phyloP scores from a whole-genome alignment of 2,113 vertebrate species.

The Rhipidura dahli region DNA sequence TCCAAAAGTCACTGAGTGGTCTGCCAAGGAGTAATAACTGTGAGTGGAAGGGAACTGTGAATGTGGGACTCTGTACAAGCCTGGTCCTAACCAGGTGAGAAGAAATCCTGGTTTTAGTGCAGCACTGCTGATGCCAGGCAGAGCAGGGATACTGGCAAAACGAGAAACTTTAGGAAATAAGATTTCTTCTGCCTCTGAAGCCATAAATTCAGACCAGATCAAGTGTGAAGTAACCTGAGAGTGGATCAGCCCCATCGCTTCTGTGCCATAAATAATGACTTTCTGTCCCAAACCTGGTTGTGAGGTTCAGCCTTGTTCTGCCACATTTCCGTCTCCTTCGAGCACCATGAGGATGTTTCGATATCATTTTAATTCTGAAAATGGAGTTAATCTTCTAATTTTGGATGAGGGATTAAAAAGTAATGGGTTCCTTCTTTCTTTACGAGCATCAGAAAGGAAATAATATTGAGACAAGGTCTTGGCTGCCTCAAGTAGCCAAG shows the following conservation, averaged over 20 bases:
- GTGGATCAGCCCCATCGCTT: background rate
- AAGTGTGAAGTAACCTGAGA: background rate
- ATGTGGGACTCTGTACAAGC: background rate
- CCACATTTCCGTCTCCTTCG: accelerated
- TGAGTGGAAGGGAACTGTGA: background rate
- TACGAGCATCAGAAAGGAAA: background rate
- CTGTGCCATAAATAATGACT: background rate
- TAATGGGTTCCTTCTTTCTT: background rate
- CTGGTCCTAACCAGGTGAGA: background rate
- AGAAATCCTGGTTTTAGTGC: background rate
- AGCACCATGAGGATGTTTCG: background rate
- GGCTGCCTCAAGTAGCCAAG: background rate
- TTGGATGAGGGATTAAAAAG: background rate
- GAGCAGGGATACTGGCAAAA: background rate
- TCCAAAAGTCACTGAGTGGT: background rate
- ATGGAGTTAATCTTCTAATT: background rate
- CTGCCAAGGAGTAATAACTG: background rate
- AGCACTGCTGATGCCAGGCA: background rate
- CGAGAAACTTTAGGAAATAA: background rate
- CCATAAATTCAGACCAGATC: background rate
- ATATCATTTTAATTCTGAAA: background rate
- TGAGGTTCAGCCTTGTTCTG: background rate
- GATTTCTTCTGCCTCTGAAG: background rate
- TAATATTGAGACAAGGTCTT: background rate
- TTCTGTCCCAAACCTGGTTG: background rate